Base-by-base conservation (phyloP, 2,888 invertebrate species). In the Bombylius discolor region DNA sequence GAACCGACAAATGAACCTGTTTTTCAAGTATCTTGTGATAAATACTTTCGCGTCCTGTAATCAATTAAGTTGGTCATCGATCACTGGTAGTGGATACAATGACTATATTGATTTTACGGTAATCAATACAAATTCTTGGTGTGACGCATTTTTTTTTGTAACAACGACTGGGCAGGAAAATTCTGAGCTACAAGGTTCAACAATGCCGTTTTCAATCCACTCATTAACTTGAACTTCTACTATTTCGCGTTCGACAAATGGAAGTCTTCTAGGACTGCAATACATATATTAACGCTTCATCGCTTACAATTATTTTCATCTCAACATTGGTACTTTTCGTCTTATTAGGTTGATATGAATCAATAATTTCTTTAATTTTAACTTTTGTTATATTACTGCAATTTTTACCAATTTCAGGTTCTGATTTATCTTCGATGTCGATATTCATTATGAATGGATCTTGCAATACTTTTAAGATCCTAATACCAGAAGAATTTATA, bases 1-100 rank as follows among this genome's bases (percentile, higher is more conserved):
- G 14, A 60, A 66, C 14, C 63, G 62, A 6, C 64, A 67, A 67
- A 55, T n/a, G n/a, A 67, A 68, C 0, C 66, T 67, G 14, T 65
- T 66, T 2, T 63, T 61, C 5, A 70, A 50, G 52, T 65, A 65
- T 11, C 66, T 52, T 11, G 64, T 61, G 9, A 58, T 64, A 34
- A 67, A 67, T 44, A 48, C 63, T 9, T 48, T 58, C 14, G 64
- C 61, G 13, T 64, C 62, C 51, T 61, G 60, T 5, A 67, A 53
- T 47, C 58, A 59, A 23, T 66, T 61, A 9, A 69, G 45, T 54
- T 62, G 61, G 36, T 67, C 67, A 6, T 68, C 63, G 6, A 65
- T 63, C 7, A 57, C 44, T 5, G 65, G 65, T 48, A 64, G 32
- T 4, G 63, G 46, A 50, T 60, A 59, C 57, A 39, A 53, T 59